These are phyloP conservation scores for Brachionus asplanchnoidis DNA, from an alignment of 1,140 invertebrate genomes.

Conservation along the genomic window DNA sequence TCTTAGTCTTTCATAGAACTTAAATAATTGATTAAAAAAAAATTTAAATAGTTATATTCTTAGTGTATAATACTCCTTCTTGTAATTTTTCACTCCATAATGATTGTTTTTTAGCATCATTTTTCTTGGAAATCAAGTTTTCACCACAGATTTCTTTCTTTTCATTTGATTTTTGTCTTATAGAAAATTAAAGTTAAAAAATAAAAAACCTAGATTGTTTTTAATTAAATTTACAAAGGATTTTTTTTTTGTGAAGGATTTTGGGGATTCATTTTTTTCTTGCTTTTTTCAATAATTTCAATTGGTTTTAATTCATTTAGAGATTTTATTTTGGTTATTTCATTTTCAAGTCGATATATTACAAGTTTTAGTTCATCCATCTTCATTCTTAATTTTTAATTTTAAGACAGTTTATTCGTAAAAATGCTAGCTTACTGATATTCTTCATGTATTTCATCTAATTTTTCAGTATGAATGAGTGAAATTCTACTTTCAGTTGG, in stretches of 20 bases:
- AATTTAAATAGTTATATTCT: neutral
- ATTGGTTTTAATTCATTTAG: neutral
- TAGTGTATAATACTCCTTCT: neutral
- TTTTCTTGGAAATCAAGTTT: neutral
- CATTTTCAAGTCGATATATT: neutral
- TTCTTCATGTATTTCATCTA: conserved; percentile 13
- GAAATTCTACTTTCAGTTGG: neutral
- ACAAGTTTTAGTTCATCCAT: conserved; percentile 12
- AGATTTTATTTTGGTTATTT: conserved; percentile 5
- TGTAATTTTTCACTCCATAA: neutral
- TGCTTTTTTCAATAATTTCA: neutral
- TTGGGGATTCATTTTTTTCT: neutral
- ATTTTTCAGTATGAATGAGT: neutral
- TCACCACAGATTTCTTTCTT: neutral
- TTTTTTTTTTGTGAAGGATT: neutral
- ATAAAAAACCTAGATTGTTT: neutral
- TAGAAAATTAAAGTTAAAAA: neutral
- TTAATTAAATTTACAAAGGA: neutral
- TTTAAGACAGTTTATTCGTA: neutral
- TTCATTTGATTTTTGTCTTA: neutral
- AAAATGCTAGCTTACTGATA: neutral
- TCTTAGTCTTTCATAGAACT: conserved; percentile 18
- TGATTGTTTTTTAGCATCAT: neutral
- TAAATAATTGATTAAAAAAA: neutral
- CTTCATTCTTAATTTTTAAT: neutral